Evolutionary conservation across 1,140 invertebrate species (phyloP), one percentile per base, ranked within the genome.

Genomic region (Myzus persicae): DNA sequence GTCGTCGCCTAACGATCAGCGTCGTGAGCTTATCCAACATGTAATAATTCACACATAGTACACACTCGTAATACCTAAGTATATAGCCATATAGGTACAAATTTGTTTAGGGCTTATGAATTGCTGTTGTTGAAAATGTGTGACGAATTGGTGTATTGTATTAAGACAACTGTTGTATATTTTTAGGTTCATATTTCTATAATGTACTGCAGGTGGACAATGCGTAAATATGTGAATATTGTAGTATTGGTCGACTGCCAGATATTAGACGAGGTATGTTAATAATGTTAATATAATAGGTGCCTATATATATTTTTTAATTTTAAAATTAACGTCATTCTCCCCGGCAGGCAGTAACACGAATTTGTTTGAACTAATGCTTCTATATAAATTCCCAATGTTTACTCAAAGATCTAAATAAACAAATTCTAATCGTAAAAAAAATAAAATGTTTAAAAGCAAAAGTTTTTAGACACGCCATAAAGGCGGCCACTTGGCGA

Each of bases 241-340:
- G n/a, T n/a, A 44, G 31, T 84, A 40, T 87, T 87, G 84, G 42
- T 87, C 31, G 84, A 87, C 26, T 44, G 84, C 84, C 84, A 87
- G 31, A 46, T 24, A 87, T 76, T 76, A 76, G 59, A 76, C 59
- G n/a, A 76, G n/a, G 31, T 76, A 76, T 76, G 59, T 76, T 67
- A 67, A 44, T 44, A 44, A 44, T 44, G 7, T 44, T 46, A 46
- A 31, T 67, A n/a, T 67, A 67, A 67, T 67, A 67, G 59, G 59
- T 67, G 26, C 11, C 26, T 67, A 76, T 40, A 38, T 14, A 82
- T 36, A 14, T 84, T 31, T 84, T 84, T 84, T 40, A 40, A 42
- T 40, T 40, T 84, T 84, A 24, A 40, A 42, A 84, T 84, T 84
- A 84, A 84, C 82, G 82, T 40, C 24, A 42, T 84, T 84, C 9